phyloP scores from a whole-genome alignment of 1,140 invertebrate genomes.

The Holotrichia oblita region DNA sequence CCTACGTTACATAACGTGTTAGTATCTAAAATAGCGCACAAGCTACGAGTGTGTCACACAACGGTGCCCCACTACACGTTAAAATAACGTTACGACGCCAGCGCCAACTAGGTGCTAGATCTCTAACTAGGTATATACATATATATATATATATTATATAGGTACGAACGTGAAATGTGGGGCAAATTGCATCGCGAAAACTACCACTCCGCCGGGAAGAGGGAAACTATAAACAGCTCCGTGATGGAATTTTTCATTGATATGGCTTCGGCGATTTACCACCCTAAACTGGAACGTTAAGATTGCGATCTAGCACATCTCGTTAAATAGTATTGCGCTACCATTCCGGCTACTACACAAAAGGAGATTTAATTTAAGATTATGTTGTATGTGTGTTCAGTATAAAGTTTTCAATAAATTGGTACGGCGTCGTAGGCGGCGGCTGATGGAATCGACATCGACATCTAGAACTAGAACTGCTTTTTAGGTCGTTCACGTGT shows the following conservation, averaged over 20 bases:
- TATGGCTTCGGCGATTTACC: background rate
- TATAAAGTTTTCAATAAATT: conserved; percentile 9
- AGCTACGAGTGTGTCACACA: background rate
- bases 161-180: background rate
- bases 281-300: background rate
- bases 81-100: too few species aligned
- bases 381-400: conserved; percentile 5
- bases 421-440: background rate
- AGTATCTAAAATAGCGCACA: background rate
- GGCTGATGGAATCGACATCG: too few species aligned
- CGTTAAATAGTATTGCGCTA: conserved; percentile 16
- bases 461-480: too few species aligned
- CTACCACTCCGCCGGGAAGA: background rate
- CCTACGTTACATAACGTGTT: background rate
- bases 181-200: background rate
- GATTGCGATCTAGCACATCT: background rate
- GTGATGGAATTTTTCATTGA: conserved; percentile 17
- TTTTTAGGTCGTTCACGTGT: too few species aligned
- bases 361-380: conserved; percentile 14
- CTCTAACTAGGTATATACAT: too few species aligned
- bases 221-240: background rate
- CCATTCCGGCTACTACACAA: background rate
- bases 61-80: background rate
- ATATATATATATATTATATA: too few species aligned
- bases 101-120: background rate